Evolutionary conservation across 2,797 vertebrate species (phyloP), one percentile per base, ranked within the genome.

Genomic region (Hydrophis major): DNA sequence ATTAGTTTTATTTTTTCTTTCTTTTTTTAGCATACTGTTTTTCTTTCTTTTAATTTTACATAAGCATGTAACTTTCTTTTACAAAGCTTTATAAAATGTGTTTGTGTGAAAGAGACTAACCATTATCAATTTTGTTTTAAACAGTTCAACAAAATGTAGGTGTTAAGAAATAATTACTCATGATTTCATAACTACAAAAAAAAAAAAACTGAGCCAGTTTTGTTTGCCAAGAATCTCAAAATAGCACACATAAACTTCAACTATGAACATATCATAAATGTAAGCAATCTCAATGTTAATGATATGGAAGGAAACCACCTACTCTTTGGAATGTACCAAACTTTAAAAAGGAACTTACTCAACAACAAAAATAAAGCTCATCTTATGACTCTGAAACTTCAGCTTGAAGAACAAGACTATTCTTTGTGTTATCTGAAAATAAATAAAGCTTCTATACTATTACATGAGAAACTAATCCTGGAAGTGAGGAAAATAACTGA

Each of bases 391-490:
- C 28, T 74, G 59, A 90, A 61, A 16, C 28, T 50, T 92, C 28
- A 60, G 55, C 22, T 89, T 90, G 60, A 90, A 74, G 25, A 92
- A 69, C 56, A 61, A 61, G 53, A 50, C 42, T n/a, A 86, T 53
- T 74, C 59, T 90, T 87, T 92, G 20, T 37, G 6, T 88, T 27
- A n/a, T 78, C 55, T 55, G 57, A 63, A 47, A n/a, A n/a, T 63
- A 86, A 91, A 86, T 86, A 86, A 91, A 86, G 28, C 53, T n/a
- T 32, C 47, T 50, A 47, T 57, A 74, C 37, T 74, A 42, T 59
- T 87, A 87, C 87, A 57, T 87, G 69, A 87, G 37, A 89, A 92
- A 37, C 61, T 60, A 74, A 87, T 88, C 14, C 88, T 92, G n/a
- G 18, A 83, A 90, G 16, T 42, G 25, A 88, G 60, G 18, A 22